Percentiles rank a stretch among this genome's conserved stretches.
phyloP scores from a whole-genome alignment of 1,140 invertebrate species.

The Cyphomyrmex costatus region DNA sequence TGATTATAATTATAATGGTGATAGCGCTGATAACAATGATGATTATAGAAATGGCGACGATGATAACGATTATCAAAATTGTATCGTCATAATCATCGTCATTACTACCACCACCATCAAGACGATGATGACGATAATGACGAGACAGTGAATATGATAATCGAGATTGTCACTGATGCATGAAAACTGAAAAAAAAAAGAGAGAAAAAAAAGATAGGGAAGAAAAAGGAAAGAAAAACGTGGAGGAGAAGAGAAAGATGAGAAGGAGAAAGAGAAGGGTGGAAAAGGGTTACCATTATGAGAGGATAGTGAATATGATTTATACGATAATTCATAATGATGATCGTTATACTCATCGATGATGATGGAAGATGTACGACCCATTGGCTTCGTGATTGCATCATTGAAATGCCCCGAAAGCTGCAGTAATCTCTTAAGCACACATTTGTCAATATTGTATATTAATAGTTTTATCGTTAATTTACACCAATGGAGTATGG shows the following conservation, averaged over 20 bases:
- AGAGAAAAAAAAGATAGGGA: background rate
- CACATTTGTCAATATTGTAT: background rate
- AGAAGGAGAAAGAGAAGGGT: background rate
- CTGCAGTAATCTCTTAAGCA: constrained; percentile 4
- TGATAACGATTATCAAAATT: background rate
- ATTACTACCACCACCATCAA: no score
- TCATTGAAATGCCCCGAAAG: background rate
- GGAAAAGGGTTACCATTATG: background rate
- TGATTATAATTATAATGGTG: constrained; percentile 21
- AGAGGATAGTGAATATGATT: background rate
- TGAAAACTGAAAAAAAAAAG: background rate
- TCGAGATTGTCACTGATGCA: background rate
- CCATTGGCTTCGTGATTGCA: background rate
- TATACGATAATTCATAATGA: background rate
- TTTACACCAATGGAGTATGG: background rate
- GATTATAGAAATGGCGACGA: constrained; percentile 13
- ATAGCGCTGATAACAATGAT: background rate
- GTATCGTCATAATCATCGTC: no score
- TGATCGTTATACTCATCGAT: constrained; percentile 2
- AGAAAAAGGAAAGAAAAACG: no score
- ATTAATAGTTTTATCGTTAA: background rate
- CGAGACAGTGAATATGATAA: constrained; percentile 9
- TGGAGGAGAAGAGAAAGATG: background rate
- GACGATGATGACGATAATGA: constrained; percentile 36
- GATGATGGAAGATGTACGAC: constrained; percentile 1